Conservation (phyloP, 2,888 invertebrate genomes). For the Parasteatoda lunata region DNA sequence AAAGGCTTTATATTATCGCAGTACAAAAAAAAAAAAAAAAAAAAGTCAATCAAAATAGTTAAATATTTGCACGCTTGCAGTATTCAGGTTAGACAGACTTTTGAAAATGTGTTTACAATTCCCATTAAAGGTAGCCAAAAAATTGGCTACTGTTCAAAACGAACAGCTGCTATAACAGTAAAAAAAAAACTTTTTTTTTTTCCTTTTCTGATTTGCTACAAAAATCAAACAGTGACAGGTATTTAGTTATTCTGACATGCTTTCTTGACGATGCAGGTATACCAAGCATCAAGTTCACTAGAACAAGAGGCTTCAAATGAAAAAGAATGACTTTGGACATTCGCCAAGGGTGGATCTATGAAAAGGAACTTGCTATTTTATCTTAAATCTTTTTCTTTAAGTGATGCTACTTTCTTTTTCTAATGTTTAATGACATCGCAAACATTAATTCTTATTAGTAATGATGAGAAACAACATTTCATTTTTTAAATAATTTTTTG, state of each 20-base stretch:
- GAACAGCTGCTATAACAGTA: conserved; percentile 24
- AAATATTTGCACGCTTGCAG: too few species aligned
- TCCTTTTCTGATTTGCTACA: conserved; percentile 13
- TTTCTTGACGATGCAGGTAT: conserved; percentile 35
- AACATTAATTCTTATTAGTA: conserved; percentile 16
- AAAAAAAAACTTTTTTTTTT: neutral
- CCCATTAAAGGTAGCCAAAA: conserved; percentile 1
- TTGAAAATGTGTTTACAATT: neutral
- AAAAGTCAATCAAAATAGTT: too few species aligned
- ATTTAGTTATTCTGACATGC: conserved; percentile 23
- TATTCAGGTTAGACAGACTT: neutral
- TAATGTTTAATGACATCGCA: neutral
- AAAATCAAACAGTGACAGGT: conserved; percentile 20
- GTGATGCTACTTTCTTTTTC: too few species aligned
- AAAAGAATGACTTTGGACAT: conserved; percentile 50
- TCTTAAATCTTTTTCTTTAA: too few species aligned
- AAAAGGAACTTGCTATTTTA: conserved; percentile 35
- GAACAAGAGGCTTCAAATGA: conserved; percentile 36
- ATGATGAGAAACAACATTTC: conserved; percentile 4
- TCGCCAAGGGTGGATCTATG: conserved; percentile 57
- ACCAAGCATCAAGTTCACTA: conserved; percentile 38
- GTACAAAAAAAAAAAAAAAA: too few species aligned
- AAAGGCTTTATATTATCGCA: too few species aligned
- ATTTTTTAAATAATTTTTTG: too few species aligned
- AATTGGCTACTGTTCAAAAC: conserved; percentile 9